Evolutionary conservation across 1,140 invertebrate genomes (phyloP).

Genomic region (Oscheius sp.): DNA sequence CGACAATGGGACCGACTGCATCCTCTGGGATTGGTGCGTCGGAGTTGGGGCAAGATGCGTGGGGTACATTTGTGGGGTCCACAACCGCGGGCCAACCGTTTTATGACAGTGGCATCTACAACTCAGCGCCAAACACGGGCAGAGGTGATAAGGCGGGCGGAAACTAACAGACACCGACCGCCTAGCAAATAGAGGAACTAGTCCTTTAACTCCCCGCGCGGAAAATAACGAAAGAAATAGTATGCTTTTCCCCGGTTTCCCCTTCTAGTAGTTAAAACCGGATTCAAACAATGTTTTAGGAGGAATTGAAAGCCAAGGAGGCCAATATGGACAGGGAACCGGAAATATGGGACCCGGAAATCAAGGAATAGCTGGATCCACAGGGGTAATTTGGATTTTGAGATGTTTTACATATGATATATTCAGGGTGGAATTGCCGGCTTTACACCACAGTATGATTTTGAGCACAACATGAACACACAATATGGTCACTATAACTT

Average conservation of each 20-base stretch:
- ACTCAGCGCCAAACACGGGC: not conserved
- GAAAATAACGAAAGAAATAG: too few relatives aligned
- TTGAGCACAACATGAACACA: slow-evolving; percentile 20
- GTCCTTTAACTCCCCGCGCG: too few relatives aligned
- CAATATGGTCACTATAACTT: slow-evolving; percentile 20
- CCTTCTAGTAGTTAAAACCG: too few relatives aligned
- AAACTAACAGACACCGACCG: too few relatives aligned
- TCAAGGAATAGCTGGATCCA: too few relatives aligned
- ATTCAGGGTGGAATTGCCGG: slow-evolving; percentile 14
- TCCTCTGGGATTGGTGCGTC: not conserved
- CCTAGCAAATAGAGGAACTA: too few relatives aligned
- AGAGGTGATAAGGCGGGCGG: too few relatives aligned
- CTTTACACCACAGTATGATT: slow-evolving; percentile 22
- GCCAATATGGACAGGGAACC: too few relatives aligned
- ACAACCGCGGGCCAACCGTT: not conserved
- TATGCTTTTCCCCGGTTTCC: too few relatives aligned
- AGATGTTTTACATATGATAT: not conserved
- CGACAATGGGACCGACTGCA: not conserved
- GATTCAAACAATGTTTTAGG: too few relatives aligned
- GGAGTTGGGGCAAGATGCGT: not conserved
- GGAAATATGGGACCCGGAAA: too few relatives aligned
- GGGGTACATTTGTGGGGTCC: not conserved
- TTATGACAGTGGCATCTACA: not conserved
- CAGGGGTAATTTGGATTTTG: too few relatives aligned
- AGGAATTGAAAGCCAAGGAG: slow-evolving; percentile 4